Percentiles rank a stretch among this genome's conserved stretches.
phyloP scores from a whole-genome alignment of 2,113 vertebrate genomes.

The Cyprinodon tularosa region DNA sequence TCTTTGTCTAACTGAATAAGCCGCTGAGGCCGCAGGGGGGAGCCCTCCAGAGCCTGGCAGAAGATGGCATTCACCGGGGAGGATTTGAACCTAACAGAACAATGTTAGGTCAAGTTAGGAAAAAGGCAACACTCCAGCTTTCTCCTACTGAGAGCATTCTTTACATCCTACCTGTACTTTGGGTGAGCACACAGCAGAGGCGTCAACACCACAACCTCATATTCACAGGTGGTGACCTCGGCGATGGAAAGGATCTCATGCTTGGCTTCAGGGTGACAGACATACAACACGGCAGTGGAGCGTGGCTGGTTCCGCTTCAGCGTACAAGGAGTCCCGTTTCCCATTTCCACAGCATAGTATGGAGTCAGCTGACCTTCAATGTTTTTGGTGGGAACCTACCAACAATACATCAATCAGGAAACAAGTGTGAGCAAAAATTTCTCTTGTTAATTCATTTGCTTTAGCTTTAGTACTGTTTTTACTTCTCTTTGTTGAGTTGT shows the following conservation, averaged over 20 bases:
- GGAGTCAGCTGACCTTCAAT: slow-evolving; percentile 98
- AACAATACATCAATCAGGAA: background rate
- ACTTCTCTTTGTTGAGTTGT: slow-evolving; percentile 66
- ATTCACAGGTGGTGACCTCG: slow-evolving; percentile 96
- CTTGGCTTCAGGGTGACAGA: slow-evolving; percentile 97
- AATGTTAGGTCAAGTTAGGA: background rate
- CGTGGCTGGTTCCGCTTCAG: slow-evolving; percentile 90
- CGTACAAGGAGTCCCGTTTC: slow-evolving; percentile 92
- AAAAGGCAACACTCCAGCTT: background rate
- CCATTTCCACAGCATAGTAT: slow-evolving; percentile 91
- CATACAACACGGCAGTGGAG: slow-evolving; percentile 89
- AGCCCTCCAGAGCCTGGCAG: slow-evolving; percentile 92
- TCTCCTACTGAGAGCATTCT: background rate
- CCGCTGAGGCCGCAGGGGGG: slow-evolving; percentile 89
- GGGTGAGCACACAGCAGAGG: slow-evolving; percentile 94
- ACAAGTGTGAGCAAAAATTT: background rate
- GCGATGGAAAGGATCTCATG: slow-evolving; percentile 97
- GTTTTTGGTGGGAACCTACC: slow-evolving; percentile 86
- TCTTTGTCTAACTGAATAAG: slow-evolving; percentile 89
- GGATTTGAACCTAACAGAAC: slow-evolving; percentile 83
- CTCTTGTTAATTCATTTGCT: background rate
- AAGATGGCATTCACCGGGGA: slow-evolving; percentile 97
- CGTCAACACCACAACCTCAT: slow-evolving; percentile 96
- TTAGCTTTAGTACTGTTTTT: slow-evolving; percentile 15
- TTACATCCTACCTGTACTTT: slow-evolving; percentile 87